Base-by-base conservation (phyloP, 2,797 vertebrate genomes). In the Alauda arvensis region DNA sequence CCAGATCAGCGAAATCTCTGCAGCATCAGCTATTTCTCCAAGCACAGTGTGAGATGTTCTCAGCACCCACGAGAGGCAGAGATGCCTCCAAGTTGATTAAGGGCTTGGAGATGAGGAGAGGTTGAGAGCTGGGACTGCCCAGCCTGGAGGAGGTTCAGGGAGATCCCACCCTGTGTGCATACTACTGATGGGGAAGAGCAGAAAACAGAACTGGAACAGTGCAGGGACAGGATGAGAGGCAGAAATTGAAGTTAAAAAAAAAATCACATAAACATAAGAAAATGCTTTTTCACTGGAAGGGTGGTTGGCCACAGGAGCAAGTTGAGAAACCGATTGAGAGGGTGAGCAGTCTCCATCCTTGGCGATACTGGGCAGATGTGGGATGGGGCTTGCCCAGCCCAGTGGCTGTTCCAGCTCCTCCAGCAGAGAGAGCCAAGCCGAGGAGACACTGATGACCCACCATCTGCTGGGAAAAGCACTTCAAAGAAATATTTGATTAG, bases 391-490 rank as follows among this genome's bases (percentile, higher is more conserved):
- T 59, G 12, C 40, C 6, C 13, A 60, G 45, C 49, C 26, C 67
- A 12, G 21, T 10, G 24, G 34, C 46, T 65, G n/a, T 2, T 2
- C 29, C 40, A 6, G 49, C 43, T 42, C 59, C 59, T 56, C 37
- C 51, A 26, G 62, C 29, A 68, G 20, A 40, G 37, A 37, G 37
- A 65, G 25, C 11, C 49, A 56, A 49, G 15, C 17, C 6, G 3
- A 45, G 42, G 68, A 60, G 18, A 24, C 25, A 14, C 14, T 5
- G 0, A 0, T 8, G 2, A 33, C 4, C 23, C 37, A 23, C 5
- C 42, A 23, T 53, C 13, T 51, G n/a, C 46, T 59, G 40, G 11
- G 40, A 77, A 48, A 34, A 59, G 31, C 25, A 20, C n/a, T 63
- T 74, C 66, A 42, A 48, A 72, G 37, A 60, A 33, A 7, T 20